Conservation (phyloP, 2,113 vertebrate genomes). For the Pao palembangensis region DNA sequence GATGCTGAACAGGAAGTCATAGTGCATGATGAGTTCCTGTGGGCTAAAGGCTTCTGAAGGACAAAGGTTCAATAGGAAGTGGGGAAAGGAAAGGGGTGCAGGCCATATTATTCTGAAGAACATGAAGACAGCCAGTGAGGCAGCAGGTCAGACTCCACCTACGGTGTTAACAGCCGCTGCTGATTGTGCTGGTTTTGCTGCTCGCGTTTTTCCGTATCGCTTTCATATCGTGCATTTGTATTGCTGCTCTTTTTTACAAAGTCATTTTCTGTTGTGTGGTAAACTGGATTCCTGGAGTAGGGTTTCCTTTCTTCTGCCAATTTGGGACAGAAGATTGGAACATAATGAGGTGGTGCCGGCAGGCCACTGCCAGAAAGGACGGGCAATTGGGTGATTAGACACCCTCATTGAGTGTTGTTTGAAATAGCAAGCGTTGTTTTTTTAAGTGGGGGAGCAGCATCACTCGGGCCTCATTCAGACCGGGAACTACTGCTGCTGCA, state of each 20-base stretch:
- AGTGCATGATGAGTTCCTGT: slow-evolving; percentile 80
- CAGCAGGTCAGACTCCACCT: slow-evolving; percentile 18
- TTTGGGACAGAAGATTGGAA: slow-evolving; percentile 34
- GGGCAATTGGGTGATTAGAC: slow-evolving; percentile 68
- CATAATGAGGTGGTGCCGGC: slow-evolving; percentile 51
- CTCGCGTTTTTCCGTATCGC: slow-evolving; percentile 1
- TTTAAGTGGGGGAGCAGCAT: slow-evolving; percentile 59
- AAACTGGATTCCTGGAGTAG: slow-evolving; percentile 13
- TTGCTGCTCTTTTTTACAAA: not conserved
- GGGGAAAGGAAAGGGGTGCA: slow-evolving; percentile 62
- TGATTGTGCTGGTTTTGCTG: slow-evolving; percentile 4
- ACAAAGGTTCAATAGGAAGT: slow-evolving; percentile 60
- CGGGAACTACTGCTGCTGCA: slow-evolving; percentile 35
- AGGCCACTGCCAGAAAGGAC: slow-evolving; percentile 44
- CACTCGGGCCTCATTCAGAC: slow-evolving; percentile 49
- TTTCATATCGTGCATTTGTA: slow-evolving; percentile 5
- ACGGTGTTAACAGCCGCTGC: not conserved
- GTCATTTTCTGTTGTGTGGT: slow-evolving; percentile 10
- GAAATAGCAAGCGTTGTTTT: slow-evolving; percentile 66
- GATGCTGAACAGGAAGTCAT: slow-evolving; percentile 81
- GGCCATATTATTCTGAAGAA: slow-evolving; percentile 57
- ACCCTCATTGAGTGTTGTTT: slow-evolving; percentile 68
- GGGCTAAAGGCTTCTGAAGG: slow-evolving; percentile 49
- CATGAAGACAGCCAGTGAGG: slow-evolving; percentile 56
- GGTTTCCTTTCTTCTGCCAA: slow-evolving; percentile 28